Evolutionary conservation across 2,888 invertebrate species (phyloP).

Genomic region (Linnaemya tessellans): DNA sequence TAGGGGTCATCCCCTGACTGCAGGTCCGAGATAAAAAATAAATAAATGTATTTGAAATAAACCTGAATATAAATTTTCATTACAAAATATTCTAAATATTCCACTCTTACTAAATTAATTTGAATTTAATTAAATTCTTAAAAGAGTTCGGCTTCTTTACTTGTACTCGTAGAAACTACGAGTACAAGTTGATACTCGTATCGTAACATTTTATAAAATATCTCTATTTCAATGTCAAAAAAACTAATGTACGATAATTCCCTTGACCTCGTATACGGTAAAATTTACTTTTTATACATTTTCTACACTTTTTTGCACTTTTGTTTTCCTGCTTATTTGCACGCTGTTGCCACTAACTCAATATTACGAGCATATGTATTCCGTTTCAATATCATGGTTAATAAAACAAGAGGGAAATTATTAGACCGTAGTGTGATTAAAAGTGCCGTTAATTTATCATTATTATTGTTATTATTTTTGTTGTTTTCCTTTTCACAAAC

Average conservation of each 20-base stretch:
- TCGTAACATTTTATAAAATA: too few species aligned
- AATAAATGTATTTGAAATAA: too few species aligned
- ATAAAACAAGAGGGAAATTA: slow-evolving; percentile 55
- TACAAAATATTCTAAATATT: too few species aligned
- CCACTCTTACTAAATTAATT: too few species aligned
- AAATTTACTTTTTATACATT: not conserved
- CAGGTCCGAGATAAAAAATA: too few species aligned
- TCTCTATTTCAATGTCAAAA: not conserved
- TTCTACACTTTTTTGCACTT: slow-evolving; percentile 1
- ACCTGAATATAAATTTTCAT: too few species aligned
- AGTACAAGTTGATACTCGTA: too few species aligned
- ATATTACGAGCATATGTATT: slow-evolving; percentile 44
- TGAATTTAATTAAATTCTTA: too few species aligned
- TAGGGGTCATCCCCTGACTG: too few species aligned
- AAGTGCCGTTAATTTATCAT: slow-evolving; percentile 56
- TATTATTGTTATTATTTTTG: slow-evolving; percentile 29
- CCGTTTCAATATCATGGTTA: slow-evolving; percentile 62
- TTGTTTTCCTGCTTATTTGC: slow-evolving; percentile 12
- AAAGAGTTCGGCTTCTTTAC: too few species aligned
- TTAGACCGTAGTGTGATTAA: slow-evolving; percentile 63
- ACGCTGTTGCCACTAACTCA: slow-evolving; percentile 19
- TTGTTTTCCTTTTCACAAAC: not conserved
- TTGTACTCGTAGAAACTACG: too few species aligned
- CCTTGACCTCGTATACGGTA: slow-evolving; percentile 1
- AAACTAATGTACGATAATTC: not conserved